Base-by-base conservation (phyloP, 2,888 invertebrate species). In the Halocaridina rubra region DNA sequence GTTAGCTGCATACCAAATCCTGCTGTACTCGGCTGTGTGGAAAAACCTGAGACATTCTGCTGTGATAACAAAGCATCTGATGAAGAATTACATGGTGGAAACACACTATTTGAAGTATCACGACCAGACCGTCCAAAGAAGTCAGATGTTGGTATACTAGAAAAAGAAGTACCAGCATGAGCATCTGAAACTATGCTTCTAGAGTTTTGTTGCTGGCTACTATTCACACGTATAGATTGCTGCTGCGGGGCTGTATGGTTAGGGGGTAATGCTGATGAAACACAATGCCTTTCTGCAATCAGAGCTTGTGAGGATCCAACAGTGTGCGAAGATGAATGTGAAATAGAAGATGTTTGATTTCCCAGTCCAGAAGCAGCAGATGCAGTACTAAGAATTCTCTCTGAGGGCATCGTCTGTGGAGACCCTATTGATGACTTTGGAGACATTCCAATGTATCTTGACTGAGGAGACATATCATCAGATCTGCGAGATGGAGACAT, bases 61-160 rank as follows among this genome's bases (percentile, higher is more conserved):
- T 81, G 75, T 5, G 81, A 24, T 3, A 75, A 32, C 46, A 81
- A 81, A 24, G 46, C 64, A 53, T 81, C 81, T 29, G 74, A n/a
- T n/a, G n/a, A 30, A 46, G 30, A 33, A n/a, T 53, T 53, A 53
- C 53, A 53, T 3, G 53, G 19, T n/a, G 8, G n/a, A 53, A n/a
- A 53, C 53, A 53, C 19, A n/a, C n/a, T n/a, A n/a, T n/a, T n/a
- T n/a, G n/a, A n/a, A n/a, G n/a, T n/a, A 10, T 53, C 53, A n/a
- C n/a, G 19, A 4, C 16, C 53, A n/a, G 81, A 67, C 3, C 81
- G 46, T 16, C 81, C 67, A 32, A 67, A 32, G 57, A 67, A 81
- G 32, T 75, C 76, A 24, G 81, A 75, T 57, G 33, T 33, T 4
- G 71, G 53, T 16, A 71, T 19, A 19, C 27, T 19, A 7, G 81